These are phyloP conservation scores for Poecilia latipinna DNA, from an alignment of 2,113 vertebrate species.

Conservation along the genomic window DNA sequence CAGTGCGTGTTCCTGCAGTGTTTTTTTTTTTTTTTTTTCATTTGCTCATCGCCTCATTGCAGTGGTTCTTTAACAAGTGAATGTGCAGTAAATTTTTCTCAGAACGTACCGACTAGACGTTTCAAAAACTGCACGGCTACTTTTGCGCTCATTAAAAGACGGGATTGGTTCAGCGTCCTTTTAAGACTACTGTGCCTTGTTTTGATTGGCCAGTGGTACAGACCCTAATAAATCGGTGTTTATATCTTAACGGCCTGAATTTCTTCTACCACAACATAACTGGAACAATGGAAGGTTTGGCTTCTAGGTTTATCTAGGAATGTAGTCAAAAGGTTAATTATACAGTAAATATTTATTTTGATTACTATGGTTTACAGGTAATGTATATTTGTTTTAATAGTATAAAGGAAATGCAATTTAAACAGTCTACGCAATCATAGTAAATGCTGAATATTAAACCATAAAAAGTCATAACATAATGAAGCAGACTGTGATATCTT, in stretches of 20 bases:
- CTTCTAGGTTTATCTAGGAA: no score
- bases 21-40: background rate
- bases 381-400: no score
- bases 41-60: constrained; percentile 34
- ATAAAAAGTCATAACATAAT: no score
- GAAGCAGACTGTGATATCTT: no score
- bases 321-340: no score
- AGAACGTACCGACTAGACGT: constrained; percentile 28
- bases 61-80: constrained; percentile 58
- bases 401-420: no score
- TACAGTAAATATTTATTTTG: no score
- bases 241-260: background rate
- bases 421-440: no score
- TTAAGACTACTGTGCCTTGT: constrained; percentile 40
- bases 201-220: constrained; percentile 36
- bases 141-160: constrained; percentile 29
- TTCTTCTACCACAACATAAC: background rate
- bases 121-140: constrained; percentile 32
- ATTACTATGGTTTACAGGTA: no score
- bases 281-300: no score
- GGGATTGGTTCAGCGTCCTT: constrained; percentile 33
- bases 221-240: constrained; percentile 73
- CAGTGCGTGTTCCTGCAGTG: constrained; percentile 42
- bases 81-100: constrained; percentile 55
- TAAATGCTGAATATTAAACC: no score